phyloP scores from a whole-genome alignment of 2,888 invertebrate genomes.

The Phymatocera aterrima region DNA sequence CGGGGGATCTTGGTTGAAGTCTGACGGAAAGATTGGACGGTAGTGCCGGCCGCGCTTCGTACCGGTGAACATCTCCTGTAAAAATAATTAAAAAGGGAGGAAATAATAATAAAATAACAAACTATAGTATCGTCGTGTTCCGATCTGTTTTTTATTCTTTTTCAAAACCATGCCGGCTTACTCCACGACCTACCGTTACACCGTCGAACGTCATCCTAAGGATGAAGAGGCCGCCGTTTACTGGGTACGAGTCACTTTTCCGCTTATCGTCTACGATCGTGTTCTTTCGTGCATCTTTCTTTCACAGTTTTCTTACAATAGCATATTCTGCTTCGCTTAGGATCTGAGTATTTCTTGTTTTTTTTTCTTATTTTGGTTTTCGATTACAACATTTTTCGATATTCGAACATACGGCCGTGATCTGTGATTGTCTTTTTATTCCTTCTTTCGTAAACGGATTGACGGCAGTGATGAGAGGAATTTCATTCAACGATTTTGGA shows the following conservation, averaged over 20 bases:
- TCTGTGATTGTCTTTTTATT: background rate
- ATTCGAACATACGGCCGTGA: too few species aligned
- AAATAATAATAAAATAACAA: conserved; percentile 45
- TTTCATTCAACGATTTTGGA: background rate
- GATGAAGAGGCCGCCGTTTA: conserved; percentile 79
- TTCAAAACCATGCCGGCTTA: conserved; percentile 63
- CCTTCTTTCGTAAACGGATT: background rate
- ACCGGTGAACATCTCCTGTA: conserved; percentile 58
- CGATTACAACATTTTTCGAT: too few species aligned
- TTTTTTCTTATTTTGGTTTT: too few species aligned
- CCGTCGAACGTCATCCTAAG: conserved; percentile 65
- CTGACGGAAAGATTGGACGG: conserved; percentile 51
- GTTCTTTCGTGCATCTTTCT: background rate
- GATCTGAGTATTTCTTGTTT: too few species aligned
- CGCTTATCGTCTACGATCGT: background rate
- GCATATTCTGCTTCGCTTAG: too few species aligned
- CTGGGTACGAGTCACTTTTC: conserved; percentile 76
- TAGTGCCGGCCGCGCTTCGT: conserved; percentile 71
- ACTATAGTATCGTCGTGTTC: conserved; percentile 49
- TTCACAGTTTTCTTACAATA: background rate
- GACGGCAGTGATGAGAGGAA: background rate
- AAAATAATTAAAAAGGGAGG: conserved; percentile 11
- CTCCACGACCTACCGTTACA: conserved; percentile 66
- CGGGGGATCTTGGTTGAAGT: conserved; percentile 1
- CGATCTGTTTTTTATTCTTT: background rate